Base-by-base conservation (phyloP, 2,797 vertebrate genomes). In the Sternarchorhynchus goeldii region DNA sequence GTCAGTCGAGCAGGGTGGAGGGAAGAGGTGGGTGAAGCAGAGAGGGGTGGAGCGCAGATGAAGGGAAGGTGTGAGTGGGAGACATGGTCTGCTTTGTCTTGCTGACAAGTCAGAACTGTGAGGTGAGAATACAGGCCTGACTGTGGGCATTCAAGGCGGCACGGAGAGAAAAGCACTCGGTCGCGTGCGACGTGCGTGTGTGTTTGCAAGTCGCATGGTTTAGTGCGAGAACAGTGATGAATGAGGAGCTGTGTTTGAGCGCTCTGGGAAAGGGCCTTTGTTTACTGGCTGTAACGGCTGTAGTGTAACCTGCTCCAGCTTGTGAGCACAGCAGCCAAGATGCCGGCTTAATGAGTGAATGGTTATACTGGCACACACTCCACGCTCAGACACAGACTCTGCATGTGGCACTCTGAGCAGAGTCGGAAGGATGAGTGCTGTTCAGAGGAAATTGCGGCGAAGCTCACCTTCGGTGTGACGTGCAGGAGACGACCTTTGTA, bases 191-290 rank as follows among this genome's bases (percentile, higher is more conserved):
- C 25, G 25, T 1, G 25, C 25, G 25, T 25, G 25, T 25, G 16
- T 65, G 32, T 21, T 17, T 45, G 5, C 16, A 6, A 34, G 5
- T 79, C 8, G 64, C 45, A 31, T 10, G 50, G 18, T 41, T 50
- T 77, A 62, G 20, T 56, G n/a, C 64, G 62, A 73, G 60, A 65
- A 58, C 56, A 55, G 57, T 14, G 32, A n/a, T 63, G 20, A 31
- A 55, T 17, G 14, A 57, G 74, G 20, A 80, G 29, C 39, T 71
- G n/a, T 76, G 74, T 80, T 67, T 79, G 79, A 58, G 50, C 69
- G 73, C 55, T 71, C 16, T 69, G 67, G 60, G 58, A 85, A 81
- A 25, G 75, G 73, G 29, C 50, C 21, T 66, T 77, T 69, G n/a
- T 73, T 41, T 68, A 50, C 70, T 77, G 25, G 25, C 25, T 25